Base-by-base conservation (phyloP, 2,888 invertebrate species). In the Proisotoma minuta region DNA sequence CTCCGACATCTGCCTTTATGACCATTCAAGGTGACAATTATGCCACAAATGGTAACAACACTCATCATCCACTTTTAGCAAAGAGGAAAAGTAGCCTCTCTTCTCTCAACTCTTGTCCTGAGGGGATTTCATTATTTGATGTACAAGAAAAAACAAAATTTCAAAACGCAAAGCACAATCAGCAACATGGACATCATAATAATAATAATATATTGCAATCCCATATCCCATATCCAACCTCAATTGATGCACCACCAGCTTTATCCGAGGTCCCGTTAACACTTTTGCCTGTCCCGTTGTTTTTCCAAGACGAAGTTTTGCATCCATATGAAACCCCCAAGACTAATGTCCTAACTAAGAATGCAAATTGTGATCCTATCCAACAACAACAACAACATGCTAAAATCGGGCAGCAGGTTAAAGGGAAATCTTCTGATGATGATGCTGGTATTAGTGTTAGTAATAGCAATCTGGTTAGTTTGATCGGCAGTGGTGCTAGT, bases 241-340 rank as follows among this genome's bases (percentile, higher is more conserved):
- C 20, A 52, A 29, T 28, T 8, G 18, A 12, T 47, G 20, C 20
- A 43, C 43, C 54, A 49, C 22, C 53, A 57, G 65, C 59, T 65
- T 49, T 49, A 39, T 54, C 54, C 20, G 70, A 69, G 61, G 60
- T 70, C 67, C 72, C 73, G 70, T 71, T 73, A 70, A 66, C 63
- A 66, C 73, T 72, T 5, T n/a, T n/a, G n/a, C n/a, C n/a, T n/a
- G n/a, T n/a, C 66, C 73, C 73, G 68, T 68, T 69, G 64, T 67
- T 63, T 64, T 73, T 72, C 66, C 69, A 71, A 71, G 73, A 73
- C 62, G 29, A 50, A 60, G 29, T 22, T 34, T 43, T 43, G 15
- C 15, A 43, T 43, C 18, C 43, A 43, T 20, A 43, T 18, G 20
- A 43, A 43, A 43, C 4, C 15, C 18, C 18, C 10, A n/a, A 43